phyloP scores from a whole-genome alignment of 1,140 invertebrate genomes.

The Drosophila bocki region DNA sequence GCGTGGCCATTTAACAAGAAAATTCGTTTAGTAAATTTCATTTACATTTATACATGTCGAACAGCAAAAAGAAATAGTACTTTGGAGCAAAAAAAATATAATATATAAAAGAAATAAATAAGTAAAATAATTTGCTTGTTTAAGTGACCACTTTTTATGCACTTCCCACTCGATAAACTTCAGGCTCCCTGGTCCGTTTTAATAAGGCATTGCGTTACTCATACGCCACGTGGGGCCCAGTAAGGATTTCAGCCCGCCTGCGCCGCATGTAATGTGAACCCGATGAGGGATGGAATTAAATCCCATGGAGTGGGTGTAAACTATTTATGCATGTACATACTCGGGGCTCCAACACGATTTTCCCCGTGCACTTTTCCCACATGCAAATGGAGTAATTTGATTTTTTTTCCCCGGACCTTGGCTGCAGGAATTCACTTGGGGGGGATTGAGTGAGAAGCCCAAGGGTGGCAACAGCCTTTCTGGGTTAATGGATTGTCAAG shows the following conservation, averaged over 20 bases:
- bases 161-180: constrained; percentile 3
- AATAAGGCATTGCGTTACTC: constrained; percentile 74
- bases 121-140: constrained; percentile 22
- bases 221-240: constrained; percentile 70
- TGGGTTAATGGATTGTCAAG: constrained; percentile 37
- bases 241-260: constrained; percentile 14
- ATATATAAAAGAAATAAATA: not conserved
- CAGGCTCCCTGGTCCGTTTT: constrained; percentile 22
- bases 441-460: not conserved
- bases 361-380: constrained; percentile 10
- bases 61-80: constrained; percentile 8
- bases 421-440: constrained; percentile 28
- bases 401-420: constrained; percentile 41
- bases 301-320: constrained; percentile 10
- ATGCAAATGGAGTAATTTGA: constrained; percentile 60
- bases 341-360: constrained; percentile 20
- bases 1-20: constrained; percentile 72
- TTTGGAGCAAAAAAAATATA: not conserved
- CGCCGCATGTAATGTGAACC: constrained; percentile 48
- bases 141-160: constrained; percentile 17
- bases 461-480: not conserved
- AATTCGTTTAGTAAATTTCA: constrained; percentile 75
- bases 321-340: constrained; percentile 51
- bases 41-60: constrained; percentile 46
- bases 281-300: not conserved